These are phyloP conservation scores for Sesamia inferens DNA, from an alignment of 2,888 invertebrate species.

Conservation along the genomic window DNA sequence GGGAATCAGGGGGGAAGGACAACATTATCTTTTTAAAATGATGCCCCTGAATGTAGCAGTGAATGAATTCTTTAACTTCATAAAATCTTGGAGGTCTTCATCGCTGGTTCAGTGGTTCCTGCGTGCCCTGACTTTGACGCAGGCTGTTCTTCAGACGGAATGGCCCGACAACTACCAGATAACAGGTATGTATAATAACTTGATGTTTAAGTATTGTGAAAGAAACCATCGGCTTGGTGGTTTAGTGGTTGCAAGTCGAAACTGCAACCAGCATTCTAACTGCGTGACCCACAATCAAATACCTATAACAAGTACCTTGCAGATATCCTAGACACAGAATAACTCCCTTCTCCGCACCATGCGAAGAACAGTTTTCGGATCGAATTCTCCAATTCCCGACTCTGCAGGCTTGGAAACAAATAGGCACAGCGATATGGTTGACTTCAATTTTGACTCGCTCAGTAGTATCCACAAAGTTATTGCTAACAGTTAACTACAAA, in stretches of 20 bases:
- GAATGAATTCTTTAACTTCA: slow-evolving; percentile 70
- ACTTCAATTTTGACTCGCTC: no score
- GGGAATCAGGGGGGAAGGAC: not conserved
- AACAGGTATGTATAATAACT: slow-evolving; percentile 66
- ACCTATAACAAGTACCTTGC: no score
- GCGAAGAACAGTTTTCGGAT: no score
- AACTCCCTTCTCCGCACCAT: no score
- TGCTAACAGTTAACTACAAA: no score
- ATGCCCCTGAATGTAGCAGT: slow-evolving; percentile 68
- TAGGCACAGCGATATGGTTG: no score
- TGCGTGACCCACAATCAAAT: no score
- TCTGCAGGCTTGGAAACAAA: no score
- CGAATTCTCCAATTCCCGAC: no score
- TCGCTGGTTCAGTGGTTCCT: slow-evolving; percentile 73
- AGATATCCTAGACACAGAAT: no score
- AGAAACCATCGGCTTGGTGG: no score
- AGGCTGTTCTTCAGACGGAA: slow-evolving; percentile 73
- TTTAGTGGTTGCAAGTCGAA: not conserved
- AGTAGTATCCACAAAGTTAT: no score
- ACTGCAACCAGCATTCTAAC: not conserved
- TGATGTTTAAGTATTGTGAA: not conserved
- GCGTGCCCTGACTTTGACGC: slow-evolving; percentile 73
- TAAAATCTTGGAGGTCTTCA: slow-evolving; percentile 69
- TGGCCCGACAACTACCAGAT: slow-evolving; percentile 77
- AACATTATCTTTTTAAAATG: slow-evolving; percentile 45